These are phyloP conservation scores for Plecotus auritus DNA, from an alignment of 2,113 vertebrate species.

Conservation along the genomic window DNA sequence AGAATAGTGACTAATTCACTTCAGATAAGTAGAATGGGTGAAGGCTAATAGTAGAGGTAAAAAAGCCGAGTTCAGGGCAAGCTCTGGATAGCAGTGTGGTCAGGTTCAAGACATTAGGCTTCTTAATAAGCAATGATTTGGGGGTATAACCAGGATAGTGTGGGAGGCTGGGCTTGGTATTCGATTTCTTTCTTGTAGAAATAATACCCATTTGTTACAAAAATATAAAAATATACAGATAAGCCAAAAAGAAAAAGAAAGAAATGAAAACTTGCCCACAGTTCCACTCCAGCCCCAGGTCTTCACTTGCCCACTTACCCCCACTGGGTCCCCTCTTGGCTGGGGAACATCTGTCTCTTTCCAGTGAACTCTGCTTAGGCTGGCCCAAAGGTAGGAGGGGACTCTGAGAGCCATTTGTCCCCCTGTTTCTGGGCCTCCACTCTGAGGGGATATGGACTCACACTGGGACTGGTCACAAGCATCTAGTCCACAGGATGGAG, in stretches of 20 bases:
- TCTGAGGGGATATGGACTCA: background rate
- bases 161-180: background rate
- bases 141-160: background rate
- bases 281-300: background rate
- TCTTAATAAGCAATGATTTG: background rate
- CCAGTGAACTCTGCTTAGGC: background rate
- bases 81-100: background rate
- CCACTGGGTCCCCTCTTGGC: background rate
- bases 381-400: background rate
- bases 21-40: background rate
- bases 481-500: accelerated
- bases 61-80: background rate
- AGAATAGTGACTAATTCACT: background rate
- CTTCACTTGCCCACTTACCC: background rate
- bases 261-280: background rate
- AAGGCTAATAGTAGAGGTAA: background rate
- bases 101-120: background rate
- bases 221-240: background rate
- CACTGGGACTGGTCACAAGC: background rate
- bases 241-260: background rate
- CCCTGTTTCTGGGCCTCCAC: background rate
- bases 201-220: background rate
- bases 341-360: background rate
- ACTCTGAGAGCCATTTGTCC: background rate
- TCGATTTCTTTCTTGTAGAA: background rate